These are phyloP conservation scores for Lithophane socia DNA, from an alignment of 2,888 invertebrate genomes.

Conservation along the genomic window DNA sequence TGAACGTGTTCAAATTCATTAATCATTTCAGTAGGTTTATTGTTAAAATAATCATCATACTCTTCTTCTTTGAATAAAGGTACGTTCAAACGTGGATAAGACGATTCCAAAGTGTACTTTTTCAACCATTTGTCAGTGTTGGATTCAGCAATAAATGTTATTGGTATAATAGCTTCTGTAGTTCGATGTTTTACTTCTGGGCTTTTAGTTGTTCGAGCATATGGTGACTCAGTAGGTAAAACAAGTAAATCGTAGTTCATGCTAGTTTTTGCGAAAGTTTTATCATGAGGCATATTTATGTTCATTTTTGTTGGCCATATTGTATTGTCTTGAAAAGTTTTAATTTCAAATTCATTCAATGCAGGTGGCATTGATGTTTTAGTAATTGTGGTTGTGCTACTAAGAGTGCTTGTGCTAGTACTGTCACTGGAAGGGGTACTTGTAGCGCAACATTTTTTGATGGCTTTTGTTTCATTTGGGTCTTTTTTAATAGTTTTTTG, in stretches of 20 bases:
- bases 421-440: neutral
- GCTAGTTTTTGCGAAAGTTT: slow-evolving; percentile 5
- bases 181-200: slow-evolving; percentile 13
- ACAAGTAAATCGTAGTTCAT: slow-evolving; percentile 6
- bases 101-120: slow-evolving; percentile 15
- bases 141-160: slow-evolving; percentile 19
- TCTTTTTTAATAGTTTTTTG: neutral
- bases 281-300: neutral
- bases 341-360: neutral
- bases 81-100: slow-evolving; percentile 10
- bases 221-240: slow-evolving; percentile 6
- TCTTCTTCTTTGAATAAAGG: slow-evolving; percentile 59
- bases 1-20: slow-evolving; percentile 56
- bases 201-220: slow-evolving; percentile 3
- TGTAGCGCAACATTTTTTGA: neutral
- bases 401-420: neutral
- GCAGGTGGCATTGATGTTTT: neutral
- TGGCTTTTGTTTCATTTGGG: neutral
- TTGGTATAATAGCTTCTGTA: slow-evolving; percentile 53
- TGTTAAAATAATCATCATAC: slow-evolving; percentile 60
- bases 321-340: neutral
- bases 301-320: slow-evolving; percentile 3
- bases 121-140: slow-evolving; percentile 46
- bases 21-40: slow-evolving; percentile 23
- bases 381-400: neutral